These are phyloP conservation scores for Oreortyx pictus DNA, from an alignment of 2,797 vertebrate genomes.

Conservation along the genomic window DNA sequence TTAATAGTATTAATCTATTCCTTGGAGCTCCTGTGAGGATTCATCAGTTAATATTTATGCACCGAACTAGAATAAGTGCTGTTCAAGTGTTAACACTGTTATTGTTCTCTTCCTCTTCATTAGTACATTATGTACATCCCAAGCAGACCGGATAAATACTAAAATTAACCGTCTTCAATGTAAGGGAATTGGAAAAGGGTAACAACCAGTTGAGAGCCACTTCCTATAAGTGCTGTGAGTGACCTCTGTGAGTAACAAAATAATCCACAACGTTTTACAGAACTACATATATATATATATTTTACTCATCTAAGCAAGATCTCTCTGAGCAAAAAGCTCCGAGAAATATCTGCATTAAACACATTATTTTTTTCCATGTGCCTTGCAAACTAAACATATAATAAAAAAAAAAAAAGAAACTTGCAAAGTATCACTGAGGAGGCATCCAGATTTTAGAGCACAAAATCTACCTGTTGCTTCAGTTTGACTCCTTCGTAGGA, in stretches of 20 bases:
- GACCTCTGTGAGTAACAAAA: background rate
- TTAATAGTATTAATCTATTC: constrained; percentile 44
- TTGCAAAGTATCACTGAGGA: background rate
- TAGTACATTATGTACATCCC: constrained; percentile 19
- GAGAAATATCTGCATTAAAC: background rate
- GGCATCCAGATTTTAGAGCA: background rate
- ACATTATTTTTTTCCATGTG: background rate
- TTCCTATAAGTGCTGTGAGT: background rate
- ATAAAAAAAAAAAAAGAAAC: background rate
- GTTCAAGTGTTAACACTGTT: constrained; percentile 20
- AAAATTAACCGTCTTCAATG: constrained; percentile 24
- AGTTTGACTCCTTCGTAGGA: background rate
- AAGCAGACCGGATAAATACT: constrained; percentile 36
- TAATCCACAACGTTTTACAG: background rate
- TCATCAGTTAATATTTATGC: constrained; percentile 42
- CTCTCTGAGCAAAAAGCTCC: background rate
- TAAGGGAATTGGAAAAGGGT: background rate
- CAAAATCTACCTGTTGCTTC: background rate
- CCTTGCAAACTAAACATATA: background rate
- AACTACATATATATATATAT: background rate
- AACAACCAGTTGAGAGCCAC: background rate
- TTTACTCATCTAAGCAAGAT: background rate
- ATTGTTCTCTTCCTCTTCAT: constrained; percentile 37
- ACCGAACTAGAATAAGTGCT: constrained; percentile 33
- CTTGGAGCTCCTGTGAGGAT: constrained; percentile 20